Base-by-base conservation (phyloP, 2,888 invertebrate genomes). In the Cephus rjabovi region DNA sequence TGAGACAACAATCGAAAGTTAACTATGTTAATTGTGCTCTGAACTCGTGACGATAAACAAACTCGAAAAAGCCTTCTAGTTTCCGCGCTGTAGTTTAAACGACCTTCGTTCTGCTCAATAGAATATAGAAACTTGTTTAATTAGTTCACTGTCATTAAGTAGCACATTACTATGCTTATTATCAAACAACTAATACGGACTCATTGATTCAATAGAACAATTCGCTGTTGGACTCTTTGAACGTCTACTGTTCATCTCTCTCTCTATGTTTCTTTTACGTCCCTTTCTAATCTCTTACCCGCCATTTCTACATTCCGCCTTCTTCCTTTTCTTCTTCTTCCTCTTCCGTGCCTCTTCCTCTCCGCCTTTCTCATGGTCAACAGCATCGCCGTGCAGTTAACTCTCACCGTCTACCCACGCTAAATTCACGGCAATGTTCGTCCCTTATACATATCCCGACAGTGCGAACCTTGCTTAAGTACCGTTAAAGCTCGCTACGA, bases 341-440 rank as follows among this genome's bases (percentile, higher is more conserved):
- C 23, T 34, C 74, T 77, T 77, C 74, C 37, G 37, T 69, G 69
- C 74, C 12, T 74, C 69, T 69, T 77, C 37, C 31, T 35, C 74
- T 9, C 6, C 23, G 23, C 56, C 9, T 23, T 23, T 56, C 56
- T 56, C 56, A 56, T 56, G 56, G 56, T 56, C 56, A 56, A 56
- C 56, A 56, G 23, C 56, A 56, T 56, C 15, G 23, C 56, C 9
- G 9, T 23, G 56, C 56, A 56, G 56, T 56, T 6, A 23, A 56
- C 56, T 56, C 56, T 56, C 56, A 15, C 23, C 56, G 23, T 56
- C 56, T 56, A 56, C 56, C 56, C 56, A 56, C 56, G 56, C 9
- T 23, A 56, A 23, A 56, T 56, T 56, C 56, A 56, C 56, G 56
- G 56, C 56, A 23, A 56, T 9, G 23, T 23, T 23, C 1, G 56